phyloP scores from a whole-genome alignment of 2,113 vertebrate species.

The Scomber scombrus region DNA sequence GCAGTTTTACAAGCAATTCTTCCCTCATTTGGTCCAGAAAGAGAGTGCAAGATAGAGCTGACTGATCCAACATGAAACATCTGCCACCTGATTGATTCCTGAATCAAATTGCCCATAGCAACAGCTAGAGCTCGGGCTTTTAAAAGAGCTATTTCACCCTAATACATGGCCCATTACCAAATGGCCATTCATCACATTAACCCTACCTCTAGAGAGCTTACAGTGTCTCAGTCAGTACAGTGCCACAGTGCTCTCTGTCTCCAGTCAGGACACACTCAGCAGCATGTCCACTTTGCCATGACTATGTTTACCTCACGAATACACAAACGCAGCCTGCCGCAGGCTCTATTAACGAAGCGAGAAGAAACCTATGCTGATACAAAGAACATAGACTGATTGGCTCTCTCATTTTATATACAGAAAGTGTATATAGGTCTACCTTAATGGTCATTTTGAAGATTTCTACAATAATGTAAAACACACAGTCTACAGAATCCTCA shows the following conservation, averaged over 20 bases:
- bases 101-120: constrained; percentile 75
- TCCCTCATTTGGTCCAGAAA: constrained; percentile 10
- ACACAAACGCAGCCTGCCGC: constrained; percentile 67
- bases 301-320: constrained; percentile 79
- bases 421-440: neutral
- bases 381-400: constrained; percentile 45
- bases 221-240: constrained; percentile 65
- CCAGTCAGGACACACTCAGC: constrained; percentile 79
- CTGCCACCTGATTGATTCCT: constrained; percentile 78
- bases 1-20: constrained; percentile 2
- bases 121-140: constrained; percentile 71
- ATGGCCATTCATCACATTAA: constrained; percentile 76
- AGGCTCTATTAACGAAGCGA: constrained; percentile 66
- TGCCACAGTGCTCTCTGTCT: constrained; percentile 71
- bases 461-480: constrained; percentile 22
- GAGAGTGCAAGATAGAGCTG: constrained; percentile 32
- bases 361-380: constrained; percentile 47
- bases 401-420: constrained; percentile 18
- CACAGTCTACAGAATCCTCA: neutral
- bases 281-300: constrained; percentile 70
- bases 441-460: constrained; percentile 7
- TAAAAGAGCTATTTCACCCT: constrained; percentile 72
- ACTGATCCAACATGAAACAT: constrained; percentile 78
- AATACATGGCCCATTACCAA: constrained; percentile 83
- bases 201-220: constrained; percentile 65